Evolutionary conservation across 1,140 invertebrate species (phyloP).

Genomic region (Brachionus rubens): DNA sequence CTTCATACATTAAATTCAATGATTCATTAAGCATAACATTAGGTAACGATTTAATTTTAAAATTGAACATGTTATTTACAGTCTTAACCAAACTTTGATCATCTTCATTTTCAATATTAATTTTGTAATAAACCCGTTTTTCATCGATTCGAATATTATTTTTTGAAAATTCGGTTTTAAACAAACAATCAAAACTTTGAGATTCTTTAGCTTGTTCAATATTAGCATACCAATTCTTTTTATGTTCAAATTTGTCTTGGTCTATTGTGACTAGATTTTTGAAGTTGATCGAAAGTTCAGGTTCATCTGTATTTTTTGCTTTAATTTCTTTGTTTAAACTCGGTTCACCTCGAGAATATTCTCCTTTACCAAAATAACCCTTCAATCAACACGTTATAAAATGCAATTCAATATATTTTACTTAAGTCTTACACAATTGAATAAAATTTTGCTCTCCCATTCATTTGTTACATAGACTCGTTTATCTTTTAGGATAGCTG

Average conservation of each 20-base stretch:
- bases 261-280: constrained; percentile 18
- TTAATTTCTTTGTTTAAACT: not conserved
- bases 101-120: not conserved
- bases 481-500: constrained; percentile 15
- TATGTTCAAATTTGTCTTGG: not conserved
- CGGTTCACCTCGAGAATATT: constrained; percentile 25
- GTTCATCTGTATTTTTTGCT: not conserved
- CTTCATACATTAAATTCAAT: constrained; percentile 26
- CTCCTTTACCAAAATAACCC: constrained; percentile 45
- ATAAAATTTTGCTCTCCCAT: constrained; percentile 5
- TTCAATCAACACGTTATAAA: not conserved
- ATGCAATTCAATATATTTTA: not conserved
- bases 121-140: not conserved
- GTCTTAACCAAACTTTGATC: not conserved
- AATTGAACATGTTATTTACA: not conserved
- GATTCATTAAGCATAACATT: not conserved
- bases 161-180: not conserved
- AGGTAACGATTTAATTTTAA: constrained; percentile 22
- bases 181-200: not conserved
- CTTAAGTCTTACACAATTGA: constrained; percentile 31
- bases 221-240: not conserved
- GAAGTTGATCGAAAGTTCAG: not conserved
- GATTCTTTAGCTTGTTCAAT: not conserved
- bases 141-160: not conserved
- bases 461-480: constrained; percentile 1